Evolutionary conservation across 1,140 invertebrate genomes (phyloP), one percentile per base, ranked within the genome.

Genomic region (Harlomillsia oculata): DNA sequence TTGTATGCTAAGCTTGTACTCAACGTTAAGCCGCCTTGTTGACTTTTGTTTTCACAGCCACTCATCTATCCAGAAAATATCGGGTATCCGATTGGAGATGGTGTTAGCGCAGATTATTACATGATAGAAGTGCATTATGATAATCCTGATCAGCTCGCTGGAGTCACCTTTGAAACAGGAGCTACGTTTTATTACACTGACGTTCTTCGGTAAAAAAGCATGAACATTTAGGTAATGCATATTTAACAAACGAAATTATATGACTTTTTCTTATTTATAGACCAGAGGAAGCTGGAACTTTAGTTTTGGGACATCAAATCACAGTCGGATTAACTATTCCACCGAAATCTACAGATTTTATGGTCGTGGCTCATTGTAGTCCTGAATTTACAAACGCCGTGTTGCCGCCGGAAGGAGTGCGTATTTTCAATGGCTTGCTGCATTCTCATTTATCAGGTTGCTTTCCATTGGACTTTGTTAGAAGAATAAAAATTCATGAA

Each of bases 111-210:
- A n/a, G 40, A 43, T 18, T 58, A 44, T 25, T 44, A 39, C 30
- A 58, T 58, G 56, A 25, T 52, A 13, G 48, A 58, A 39, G 29
- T 58, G 6, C 56, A 58, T 46, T 58, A 58, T 20, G 49, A 58
- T 18, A 58, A 58, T 58, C 56, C 56, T 11, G 23, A 44, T 8
- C 11, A 26, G 34, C 6, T 44, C 2, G 8, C 6, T 14, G 48
- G 48, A 5, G 20, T 43, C 1, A n/a, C 14, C 13, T 37, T 57
- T 20, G 39, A 50, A 51, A 57, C 46, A 14, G 45, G 29, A 30
- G 2, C 41, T 23, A 30, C 29, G 14, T 18, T 57, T 29, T 51
- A 41, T 23, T 23, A 57, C 30, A 57, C 46, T n/a, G 14, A 25
- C 18, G 13, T 32, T 16, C 18, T 43, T 3, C 40, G 55, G 55